Conservation (phyloP, 2,797 vertebrate species). For the Poecile montanus region DNA sequence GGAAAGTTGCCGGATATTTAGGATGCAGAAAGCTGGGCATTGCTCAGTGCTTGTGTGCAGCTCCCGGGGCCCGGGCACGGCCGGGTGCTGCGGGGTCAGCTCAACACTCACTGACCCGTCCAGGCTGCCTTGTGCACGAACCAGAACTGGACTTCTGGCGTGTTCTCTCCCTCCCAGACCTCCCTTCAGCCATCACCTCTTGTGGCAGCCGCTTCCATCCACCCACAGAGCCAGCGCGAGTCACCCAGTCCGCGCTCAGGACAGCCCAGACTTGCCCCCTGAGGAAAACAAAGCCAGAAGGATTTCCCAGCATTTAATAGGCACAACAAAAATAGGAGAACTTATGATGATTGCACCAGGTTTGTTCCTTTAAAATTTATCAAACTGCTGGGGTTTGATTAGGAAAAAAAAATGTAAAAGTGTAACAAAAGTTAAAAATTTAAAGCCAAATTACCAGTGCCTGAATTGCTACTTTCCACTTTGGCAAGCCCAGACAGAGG, state of each 20-base stretch:
- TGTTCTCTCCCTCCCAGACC: rapidly evolving
- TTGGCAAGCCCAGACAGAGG: neutral
- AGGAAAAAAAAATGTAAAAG: neutral
- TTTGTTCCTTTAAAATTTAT: neutral
- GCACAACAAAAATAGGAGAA: neutral
- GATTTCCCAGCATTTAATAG: too few species aligned
- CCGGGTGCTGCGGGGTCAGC: rapidly evolving
- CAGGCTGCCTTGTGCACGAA: rapidly evolving
- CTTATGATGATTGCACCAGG: rapidly evolving
- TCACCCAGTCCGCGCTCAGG: rapidly evolving
- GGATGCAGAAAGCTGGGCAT: rapidly evolving
- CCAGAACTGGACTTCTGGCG: rapidly evolving
- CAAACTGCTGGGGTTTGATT: neutral
- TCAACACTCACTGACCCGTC: rapidly evolving
- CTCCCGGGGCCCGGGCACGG: neutral
- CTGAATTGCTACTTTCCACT: neutral
- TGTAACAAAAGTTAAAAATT: neutral
- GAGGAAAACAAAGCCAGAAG: neutral
- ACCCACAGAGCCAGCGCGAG: rapidly evolving
- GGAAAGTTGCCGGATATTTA: neutral
- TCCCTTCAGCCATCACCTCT: rapidly evolving
- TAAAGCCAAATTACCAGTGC: neutral
- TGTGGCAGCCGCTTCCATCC: neutral
- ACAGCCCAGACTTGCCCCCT: neutral
- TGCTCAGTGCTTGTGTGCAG: neutral